Evolutionary conservation across 2,797 vertebrate genomes (phyloP).

Genomic region (Iguana delicatissima): DNA sequence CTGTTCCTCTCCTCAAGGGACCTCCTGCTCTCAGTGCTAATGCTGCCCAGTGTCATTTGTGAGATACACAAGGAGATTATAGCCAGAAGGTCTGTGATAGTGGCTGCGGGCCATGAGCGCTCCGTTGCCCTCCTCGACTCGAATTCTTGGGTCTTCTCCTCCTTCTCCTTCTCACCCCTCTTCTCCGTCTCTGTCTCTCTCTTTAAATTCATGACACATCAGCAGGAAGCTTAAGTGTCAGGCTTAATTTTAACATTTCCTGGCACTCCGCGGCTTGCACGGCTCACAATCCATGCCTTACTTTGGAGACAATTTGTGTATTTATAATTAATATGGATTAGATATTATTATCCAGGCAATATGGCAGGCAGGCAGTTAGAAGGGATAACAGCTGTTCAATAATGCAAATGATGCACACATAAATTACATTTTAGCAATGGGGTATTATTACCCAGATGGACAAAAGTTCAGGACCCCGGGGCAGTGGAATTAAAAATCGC

Average conservation of each 20-base stretch:
- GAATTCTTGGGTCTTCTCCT: constrained; percentile 43
- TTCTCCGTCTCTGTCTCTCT: no score
- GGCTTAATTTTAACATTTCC: constrained; percentile 71
- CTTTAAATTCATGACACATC: constrained; percentile 54
- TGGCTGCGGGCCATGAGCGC: constrained; percentile 70
- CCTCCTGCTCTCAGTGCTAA: background rate
- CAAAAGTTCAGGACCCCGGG: constrained; percentile 61
- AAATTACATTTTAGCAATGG: constrained; percentile 73
- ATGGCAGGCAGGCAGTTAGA: constrained; percentile 75
- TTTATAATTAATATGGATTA: constrained; percentile 83
- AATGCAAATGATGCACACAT: constrained; percentile 77
- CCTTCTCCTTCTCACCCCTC: background rate
- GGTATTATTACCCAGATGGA: constrained; percentile 68
- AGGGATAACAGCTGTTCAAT: constrained; percentile 76
- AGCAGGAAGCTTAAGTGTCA: constrained; percentile 71
- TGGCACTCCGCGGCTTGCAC: constrained; percentile 70
- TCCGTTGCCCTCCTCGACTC: constrained; percentile 59
- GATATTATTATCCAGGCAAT: constrained; percentile 78
- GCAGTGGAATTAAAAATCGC: constrained; percentile 63
- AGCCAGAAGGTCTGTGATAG: constrained; percentile 65
- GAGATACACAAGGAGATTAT: constrained; percentile 63
- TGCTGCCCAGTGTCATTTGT: constrained; percentile 56
- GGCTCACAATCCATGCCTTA: constrained; percentile 67
- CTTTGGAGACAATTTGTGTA: constrained; percentile 76
- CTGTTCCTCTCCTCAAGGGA: background rate